Base-by-base conservation (phyloP, 2,888 invertebrate genomes). In the Piscicola geometra region DNA sequence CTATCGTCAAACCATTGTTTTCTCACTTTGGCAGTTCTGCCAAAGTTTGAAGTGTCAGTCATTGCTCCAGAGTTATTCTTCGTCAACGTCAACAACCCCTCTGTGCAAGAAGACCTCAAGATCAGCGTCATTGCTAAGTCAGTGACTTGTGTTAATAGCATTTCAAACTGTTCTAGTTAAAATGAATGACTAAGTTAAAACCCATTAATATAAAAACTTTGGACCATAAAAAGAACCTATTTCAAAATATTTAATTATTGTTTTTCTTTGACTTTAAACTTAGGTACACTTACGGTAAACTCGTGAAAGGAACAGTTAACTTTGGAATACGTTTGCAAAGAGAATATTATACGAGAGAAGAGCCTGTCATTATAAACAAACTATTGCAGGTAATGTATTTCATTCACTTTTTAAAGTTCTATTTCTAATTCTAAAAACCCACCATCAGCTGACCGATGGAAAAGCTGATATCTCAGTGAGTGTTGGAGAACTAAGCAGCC, bases 31-130 rank as follows among this genome's bases (percentile, higher is more conserved):
- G 41, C 80, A 85, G 91, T 97, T 75, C 86, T 94, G 80, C 98
- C 98, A 0, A 95, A 95, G 84, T 98, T 95, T 86, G 90, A 94
- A 83, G 92, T 97, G 77, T 89, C 89, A 41, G 90, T 97, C 78
- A 90, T 92, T 79, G 89, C 93, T 47, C 91, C 93, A 0, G 35
- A 66, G 15, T 77, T 66, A 56, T 76, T 36, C 60, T 36, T 78
- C 30, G 30, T 77, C 32, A 36, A 75, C n/a, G 21, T 35, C 21
- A 74, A 76, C 30, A 32, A 52, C 15, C 60, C 64, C 0, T 32
- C 66, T 30, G 12, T 33, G 30, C 75, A 75, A 52, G 12, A 67
- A 28, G 68, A 64, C 25, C 18, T 77, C 25, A 30, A 1, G n/a
- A 47, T 71, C 64, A 32, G 41, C 1, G 60, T 77, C 35, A 41